Percentiles rank a stretch among this genome's conserved stretches.
phyloP scores from a whole-genome alignment of 2,113 vertebrate genomes.

The Dipodomys merriami region DNA sequence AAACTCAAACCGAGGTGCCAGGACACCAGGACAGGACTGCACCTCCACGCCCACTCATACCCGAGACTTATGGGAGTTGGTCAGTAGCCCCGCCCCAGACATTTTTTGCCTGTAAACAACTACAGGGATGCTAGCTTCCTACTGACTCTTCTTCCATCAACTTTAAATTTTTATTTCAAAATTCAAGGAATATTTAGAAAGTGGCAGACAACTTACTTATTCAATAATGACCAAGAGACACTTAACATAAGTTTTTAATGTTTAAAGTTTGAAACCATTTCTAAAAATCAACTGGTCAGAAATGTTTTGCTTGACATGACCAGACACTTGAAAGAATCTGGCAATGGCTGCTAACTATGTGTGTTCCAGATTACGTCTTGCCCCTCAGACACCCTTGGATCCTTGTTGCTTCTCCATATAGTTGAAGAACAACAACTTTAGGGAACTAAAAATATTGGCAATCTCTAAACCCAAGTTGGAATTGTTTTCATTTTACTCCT shows the following conservation, averaged over 20 bases:
- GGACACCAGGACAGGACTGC: neutral
- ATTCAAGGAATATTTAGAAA: constrained; percentile 59
- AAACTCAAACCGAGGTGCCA: constrained; percentile 51
- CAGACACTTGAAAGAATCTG: constrained; percentile 32
- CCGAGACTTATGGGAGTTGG: neutral
- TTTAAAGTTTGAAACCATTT: constrained; percentile 40
- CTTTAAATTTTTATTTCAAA: constrained; percentile 33
- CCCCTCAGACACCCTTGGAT: neutral
- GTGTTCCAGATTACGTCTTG: neutral
- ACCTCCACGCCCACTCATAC: neutral
- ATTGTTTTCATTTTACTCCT: constrained; percentile 25
- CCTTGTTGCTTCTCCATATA: constrained; percentile 13
- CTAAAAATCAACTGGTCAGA: constrained; percentile 48
- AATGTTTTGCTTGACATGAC: neutral
- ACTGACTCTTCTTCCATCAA: neutral
- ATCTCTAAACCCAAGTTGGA: constrained; percentile 29
- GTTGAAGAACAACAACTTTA: neutral
- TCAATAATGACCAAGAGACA: neutral
- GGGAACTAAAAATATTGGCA: neutral
- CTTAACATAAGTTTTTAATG: constrained; percentile 11
- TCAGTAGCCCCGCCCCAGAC: neutral
- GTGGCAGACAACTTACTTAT: constrained; percentile 41
- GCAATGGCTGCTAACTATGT: neutral
- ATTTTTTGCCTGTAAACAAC: neutral
- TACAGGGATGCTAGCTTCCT: neutral